These are phyloP conservation scores for Chauna torquata DNA, from an alignment of 2,113 vertebrate species.

Conservation along the genomic window DNA sequence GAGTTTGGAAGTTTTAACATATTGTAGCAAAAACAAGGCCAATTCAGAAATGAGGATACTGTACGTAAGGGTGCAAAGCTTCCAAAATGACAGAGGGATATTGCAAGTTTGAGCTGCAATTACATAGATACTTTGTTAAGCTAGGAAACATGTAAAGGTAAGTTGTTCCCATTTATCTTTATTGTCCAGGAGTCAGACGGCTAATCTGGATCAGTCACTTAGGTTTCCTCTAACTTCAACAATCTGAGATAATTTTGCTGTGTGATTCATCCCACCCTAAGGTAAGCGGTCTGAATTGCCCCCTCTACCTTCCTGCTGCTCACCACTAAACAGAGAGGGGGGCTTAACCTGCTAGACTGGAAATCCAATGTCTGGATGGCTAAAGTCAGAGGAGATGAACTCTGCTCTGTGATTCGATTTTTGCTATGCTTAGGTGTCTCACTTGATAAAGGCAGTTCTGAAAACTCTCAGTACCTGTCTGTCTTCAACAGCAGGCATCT, in stretches of 20 bases:
- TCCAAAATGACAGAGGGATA: neutral
- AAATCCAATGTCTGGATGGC: neutral
- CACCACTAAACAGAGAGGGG: neutral
- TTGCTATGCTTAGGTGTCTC: neutral
- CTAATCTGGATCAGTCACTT: neutral
- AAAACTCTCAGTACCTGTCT: neutral
- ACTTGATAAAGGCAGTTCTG: neutral
- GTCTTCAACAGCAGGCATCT: neutral
- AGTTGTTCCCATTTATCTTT: neutral
- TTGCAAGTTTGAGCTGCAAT: neutral
- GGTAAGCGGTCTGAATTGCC: neutral
- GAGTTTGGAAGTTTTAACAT: neutral
- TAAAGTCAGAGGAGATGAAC: neutral
- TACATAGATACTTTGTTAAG: rapidly evolving
- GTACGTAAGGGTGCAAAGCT: neutral
- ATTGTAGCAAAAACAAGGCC: neutral
- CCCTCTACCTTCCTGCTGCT: neutral
- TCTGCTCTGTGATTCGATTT: neutral
- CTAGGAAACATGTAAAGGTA: neutral
- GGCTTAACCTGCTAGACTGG: neutral
- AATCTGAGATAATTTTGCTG: neutral
- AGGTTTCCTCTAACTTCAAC: neutral
- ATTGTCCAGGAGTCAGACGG: neutral
- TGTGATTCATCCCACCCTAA: neutral
- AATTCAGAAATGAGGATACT: neutral